phyloP scores from a whole-genome alignment of 2,888 invertebrate genomes.

The Drosophila multiciliata region DNA sequence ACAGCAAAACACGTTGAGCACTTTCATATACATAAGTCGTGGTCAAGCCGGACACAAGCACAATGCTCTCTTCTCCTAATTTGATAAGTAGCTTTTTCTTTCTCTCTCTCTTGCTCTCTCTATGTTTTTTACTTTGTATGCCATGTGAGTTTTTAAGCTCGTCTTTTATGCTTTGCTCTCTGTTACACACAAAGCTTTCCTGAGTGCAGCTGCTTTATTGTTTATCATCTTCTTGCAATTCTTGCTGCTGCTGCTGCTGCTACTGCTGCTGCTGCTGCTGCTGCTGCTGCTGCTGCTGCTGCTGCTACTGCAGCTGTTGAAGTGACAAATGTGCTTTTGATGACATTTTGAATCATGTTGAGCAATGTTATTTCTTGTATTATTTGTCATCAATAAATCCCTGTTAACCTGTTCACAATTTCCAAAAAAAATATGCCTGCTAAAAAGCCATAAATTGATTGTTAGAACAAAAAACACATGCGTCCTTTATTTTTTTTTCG shows the following conservation, averaged over 20 bases:
- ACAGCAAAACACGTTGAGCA: constrained; percentile 44
- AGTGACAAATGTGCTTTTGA: constrained; percentile 72
- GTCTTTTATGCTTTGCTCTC: constrained; percentile 40
- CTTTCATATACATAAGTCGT: constrained; percentile 20
- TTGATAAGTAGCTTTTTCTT: constrained; percentile 9
- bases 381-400: constrained; percentile 25
- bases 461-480: constrained; percentile 14
- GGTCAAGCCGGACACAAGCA: constrained; percentile 23
- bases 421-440: constrained; percentile 23
- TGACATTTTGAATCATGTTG: constrained; percentile 59
- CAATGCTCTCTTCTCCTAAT: constrained; percentile 26
- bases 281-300: neutral
- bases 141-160: constrained; percentile 54
- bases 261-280: constrained; percentile 10
- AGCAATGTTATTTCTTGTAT: neutral
- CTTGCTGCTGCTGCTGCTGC: constrained; percentile 15
- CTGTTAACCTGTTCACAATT: constrained; percentile 12
- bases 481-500: neutral
- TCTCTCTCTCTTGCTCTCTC: constrained; percentile 1
- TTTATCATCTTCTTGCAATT: constrained; percentile 31
- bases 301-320: constrained; percentile 6
- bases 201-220: constrained; percentile 48
- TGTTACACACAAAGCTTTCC: constrained; percentile 47
- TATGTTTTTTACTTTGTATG: constrained; percentile 1
- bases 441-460: constrained; percentile 39